Conservation (phyloP, 2,888 invertebrate genomes). For the Temnothorax ravouxi region DNA sequence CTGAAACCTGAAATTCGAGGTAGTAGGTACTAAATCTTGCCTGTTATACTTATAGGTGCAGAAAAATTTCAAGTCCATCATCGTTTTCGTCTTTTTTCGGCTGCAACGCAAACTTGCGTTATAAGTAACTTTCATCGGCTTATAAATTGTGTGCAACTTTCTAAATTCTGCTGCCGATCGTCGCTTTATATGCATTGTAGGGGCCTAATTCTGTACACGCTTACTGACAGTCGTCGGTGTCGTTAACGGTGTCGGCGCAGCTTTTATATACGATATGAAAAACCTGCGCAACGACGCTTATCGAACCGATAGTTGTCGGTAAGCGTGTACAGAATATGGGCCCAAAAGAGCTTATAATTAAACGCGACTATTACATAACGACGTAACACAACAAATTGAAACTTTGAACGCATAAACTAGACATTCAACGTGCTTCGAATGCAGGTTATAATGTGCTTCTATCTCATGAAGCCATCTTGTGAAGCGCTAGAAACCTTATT, state of each 20-base stretch:
- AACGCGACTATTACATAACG: not conserved
- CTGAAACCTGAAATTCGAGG: not conserved
- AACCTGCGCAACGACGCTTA: no score
- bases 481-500: not conserved
- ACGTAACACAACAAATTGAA: not conserved
- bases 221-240: no score
- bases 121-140: not conserved
- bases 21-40: not conserved
- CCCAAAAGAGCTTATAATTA: not conserved
- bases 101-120: not conserved
- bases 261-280: no score
- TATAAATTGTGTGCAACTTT: not conserved
- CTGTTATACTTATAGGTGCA: not conserved
- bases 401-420: not conserved
- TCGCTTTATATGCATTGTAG: not conserved
- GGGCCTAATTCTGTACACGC: no score
- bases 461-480: not conserved
- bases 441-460: not conserved
- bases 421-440: not conserved
- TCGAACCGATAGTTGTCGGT: no score
- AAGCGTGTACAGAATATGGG: no score
- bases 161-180: not conserved
- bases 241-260: no score
- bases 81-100: not conserved
- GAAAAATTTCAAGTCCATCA: not conserved